phyloP scores from a whole-genome alignment of 2,113 vertebrate species.

The Theristicus caerulescens region DNA sequence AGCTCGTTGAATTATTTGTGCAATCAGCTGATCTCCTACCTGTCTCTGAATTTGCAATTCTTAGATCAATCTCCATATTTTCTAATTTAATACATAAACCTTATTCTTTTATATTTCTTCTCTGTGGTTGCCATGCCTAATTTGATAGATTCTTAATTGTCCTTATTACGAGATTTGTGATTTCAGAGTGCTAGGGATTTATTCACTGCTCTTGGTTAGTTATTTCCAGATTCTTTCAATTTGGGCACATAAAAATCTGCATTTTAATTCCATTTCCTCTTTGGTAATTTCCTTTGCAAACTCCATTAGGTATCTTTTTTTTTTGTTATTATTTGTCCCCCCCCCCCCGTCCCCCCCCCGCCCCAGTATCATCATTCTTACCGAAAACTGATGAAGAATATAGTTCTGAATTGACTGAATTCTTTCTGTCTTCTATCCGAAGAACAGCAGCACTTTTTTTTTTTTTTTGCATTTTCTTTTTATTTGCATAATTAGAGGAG shows the following conservation, averaged over 20 bases:
- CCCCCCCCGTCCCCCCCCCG: no score
- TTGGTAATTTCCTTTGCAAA: neutral
- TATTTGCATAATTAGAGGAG: neutral
- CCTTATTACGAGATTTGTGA: neutral
- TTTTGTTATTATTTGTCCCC: neutral
- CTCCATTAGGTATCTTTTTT: no score
- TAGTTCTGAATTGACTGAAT: neutral
- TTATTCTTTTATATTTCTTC: neutral
- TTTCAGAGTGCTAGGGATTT: neutral
- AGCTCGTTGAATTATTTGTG: neutral
- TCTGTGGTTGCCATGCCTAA: neutral
- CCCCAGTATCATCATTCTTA: neutral
- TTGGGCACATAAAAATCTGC: neutral
- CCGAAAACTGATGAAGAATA: neutral
- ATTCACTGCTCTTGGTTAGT: neutral
- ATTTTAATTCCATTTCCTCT: neutral
- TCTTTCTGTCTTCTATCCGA: neutral
- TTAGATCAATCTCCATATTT: neutral
- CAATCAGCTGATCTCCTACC: neutral
- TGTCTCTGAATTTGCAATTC: neutral
- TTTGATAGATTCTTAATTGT: neutral
- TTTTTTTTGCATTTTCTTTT: neutral
- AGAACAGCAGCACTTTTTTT: neutral
- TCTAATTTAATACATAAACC: neutral
- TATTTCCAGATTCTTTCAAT: neutral